Conservation (phyloP, 1,140 invertebrate species). For the Ips nitidus region DNA sequence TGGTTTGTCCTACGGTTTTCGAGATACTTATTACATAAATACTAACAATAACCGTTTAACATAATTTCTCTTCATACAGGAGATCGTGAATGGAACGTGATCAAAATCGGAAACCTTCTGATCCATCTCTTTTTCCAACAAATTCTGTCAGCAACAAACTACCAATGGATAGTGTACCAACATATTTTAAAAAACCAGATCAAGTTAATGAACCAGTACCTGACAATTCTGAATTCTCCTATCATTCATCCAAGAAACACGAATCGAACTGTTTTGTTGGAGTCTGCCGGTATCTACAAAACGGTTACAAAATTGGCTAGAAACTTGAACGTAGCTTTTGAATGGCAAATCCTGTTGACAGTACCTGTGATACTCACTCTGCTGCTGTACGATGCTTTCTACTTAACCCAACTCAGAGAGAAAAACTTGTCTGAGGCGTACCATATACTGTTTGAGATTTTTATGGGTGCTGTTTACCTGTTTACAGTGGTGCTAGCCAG, state of each 20-base stretch:
- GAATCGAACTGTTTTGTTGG: neutral
- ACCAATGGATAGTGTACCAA: slow-evolving; percentile 15
- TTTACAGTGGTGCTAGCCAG: slow-evolving; percentile 11
- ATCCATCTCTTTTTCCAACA: slow-evolving; percentile 4
- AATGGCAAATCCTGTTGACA: slow-evolving; percentile 12
- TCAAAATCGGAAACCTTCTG: slow-evolving; percentile 6
- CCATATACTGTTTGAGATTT: slow-evolving; percentile 5
- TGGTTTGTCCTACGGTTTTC: too few relatives aligned
- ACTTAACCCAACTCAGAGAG: neutral
- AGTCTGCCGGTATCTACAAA: slow-evolving; percentile 14
- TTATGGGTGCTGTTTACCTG: slow-evolving; percentile 1
- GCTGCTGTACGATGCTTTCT: slow-evolving; percentile 15
- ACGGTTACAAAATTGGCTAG: slow-evolving; percentile 5
- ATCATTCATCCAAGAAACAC: neutral
- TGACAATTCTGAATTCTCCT: slow-evolving; percentile 2
- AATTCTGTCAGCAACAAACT: neutral
- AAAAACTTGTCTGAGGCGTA: neutral
- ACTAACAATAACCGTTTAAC: too few relatives aligned
- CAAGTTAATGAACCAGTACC: slow-evolving; percentile 12
- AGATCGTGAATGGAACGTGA: slow-evolving; percentile 2
- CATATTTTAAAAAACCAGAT: slow-evolving; percentile 10
- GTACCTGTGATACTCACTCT: slow-evolving; percentile 3
- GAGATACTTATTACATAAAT: too few relatives aligned
- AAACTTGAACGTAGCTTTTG: slow-evolving; percentile 7
- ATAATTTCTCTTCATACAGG: too few relatives aligned